Evolutionary conservation across 2,888 invertebrate genomes (phyloP), one percentile per base, ranked within the genome.

Genomic region (Sicus ferrugineus): DNA sequence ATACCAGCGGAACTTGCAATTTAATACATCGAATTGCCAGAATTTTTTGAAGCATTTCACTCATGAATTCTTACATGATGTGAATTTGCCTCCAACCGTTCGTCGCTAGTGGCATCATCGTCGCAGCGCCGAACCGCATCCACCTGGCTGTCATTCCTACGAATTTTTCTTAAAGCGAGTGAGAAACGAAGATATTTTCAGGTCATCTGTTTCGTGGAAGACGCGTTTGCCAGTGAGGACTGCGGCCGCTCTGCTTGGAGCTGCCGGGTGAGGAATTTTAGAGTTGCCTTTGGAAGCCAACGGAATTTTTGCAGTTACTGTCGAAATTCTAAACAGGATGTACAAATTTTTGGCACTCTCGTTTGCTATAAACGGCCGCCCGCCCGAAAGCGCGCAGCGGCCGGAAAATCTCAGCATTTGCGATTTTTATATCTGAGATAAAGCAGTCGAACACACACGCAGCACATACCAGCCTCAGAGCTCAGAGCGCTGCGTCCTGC

Each of bases 271-370:
- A 23, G 61, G 61, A 42, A 61, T 61, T 38, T 46, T 61, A 42
- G 42, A 26, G 19, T 61, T 61, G 14, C 42, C 23, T 61, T n/a
- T 42, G 38, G 14, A 2, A 61, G 6, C 16, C 23, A 42, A 42
- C 21, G 34, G 34, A 38, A 16, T 61, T 42, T 66, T 46, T 46
- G n/a, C 67, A 59, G 31, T 31, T 48, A 38, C 42, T 46, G 67
- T 19, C 26, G 58, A 48, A 48, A 26, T 42, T 59, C 30, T 42
- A 48, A 58, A 66, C 16, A 28, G 42, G 26, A 21, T 30, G 21
- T 34, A 14, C 5, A 59, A 67, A 48, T 59, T 59, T 67, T 67
- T 59, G 48, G 46, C 58, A 58, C 58, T 67, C 67, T 58, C 58
- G 48, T 48, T 31, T 31, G 52, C 48, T 26, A 3, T 11, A 16